These are phyloP conservation scores for Chlorops oryzae DNA, from an alignment of 1,140 invertebrate genomes.

Conservation along the genomic window DNA sequence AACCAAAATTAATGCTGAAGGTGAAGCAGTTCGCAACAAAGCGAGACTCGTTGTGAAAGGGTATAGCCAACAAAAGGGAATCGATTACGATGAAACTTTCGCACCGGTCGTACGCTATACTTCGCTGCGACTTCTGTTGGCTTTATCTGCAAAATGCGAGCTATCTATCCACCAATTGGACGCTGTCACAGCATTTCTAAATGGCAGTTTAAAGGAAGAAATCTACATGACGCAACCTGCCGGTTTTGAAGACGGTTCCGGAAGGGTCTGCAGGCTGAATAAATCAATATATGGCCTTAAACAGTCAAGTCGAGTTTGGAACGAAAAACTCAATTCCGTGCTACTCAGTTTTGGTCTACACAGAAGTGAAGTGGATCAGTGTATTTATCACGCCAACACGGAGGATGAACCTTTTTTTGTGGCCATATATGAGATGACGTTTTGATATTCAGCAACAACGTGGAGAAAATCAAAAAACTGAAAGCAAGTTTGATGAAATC, in stretches of 20 bases:
- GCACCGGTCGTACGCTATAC: background rate
- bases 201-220: slow-evolving; percentile 44
- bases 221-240: slow-evolving; percentile 46
- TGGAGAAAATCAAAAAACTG: background rate
- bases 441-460: slow-evolving; percentile 1
- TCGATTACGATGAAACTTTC: background rate
- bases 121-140: slow-evolving; percentile 3
- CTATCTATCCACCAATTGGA: slow-evolving; percentile 38
- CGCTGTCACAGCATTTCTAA: slow-evolving; percentile 45
- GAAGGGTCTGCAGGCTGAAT: slow-evolving; percentile 18
- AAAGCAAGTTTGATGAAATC: slow-evolving; percentile 6
- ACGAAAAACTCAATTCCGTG: slow-evolving; percentile 26
- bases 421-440: slow-evolving; percentile 13
- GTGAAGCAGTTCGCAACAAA: background rate
- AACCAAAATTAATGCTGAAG: no score
- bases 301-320: slow-evolving; percentile 29
- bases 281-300: slow-evolving; percentile 33
- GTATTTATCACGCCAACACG: slow-evolving; percentile 11
- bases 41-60: slow-evolving; percentile 3
- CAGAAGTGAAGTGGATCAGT: slow-evolving; percentile 16
- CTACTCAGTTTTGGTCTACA: slow-evolving; percentile 9
- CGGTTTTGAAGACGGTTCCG: slow-evolving; percentile 18
- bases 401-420: slow-evolving; percentile 1
- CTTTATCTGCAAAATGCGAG: slow-evolving; percentile 20
- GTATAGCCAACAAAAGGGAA: slow-evolving; percentile 11